These are phyloP conservation scores for Tiliqua scincoides DNA, from an alignment of 2,113 vertebrate genomes.

Conservation along the genomic window DNA sequence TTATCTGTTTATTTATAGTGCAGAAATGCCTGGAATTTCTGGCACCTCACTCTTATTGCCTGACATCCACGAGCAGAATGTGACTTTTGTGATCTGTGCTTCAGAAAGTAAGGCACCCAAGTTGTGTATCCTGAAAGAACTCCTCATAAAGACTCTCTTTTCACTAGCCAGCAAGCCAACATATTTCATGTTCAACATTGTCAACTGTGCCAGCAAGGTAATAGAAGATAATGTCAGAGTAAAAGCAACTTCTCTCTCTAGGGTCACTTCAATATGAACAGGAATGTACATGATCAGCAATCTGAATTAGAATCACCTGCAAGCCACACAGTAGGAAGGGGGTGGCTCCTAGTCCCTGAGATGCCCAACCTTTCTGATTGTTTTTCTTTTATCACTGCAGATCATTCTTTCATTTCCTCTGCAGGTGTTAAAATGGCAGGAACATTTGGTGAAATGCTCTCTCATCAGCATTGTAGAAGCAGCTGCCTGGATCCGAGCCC, in stretches of 20 bases:
- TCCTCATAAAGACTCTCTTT: slow-evolving; percentile 1
- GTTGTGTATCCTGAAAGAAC: slow-evolving; percentile 2
- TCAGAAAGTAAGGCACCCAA: slow-evolving; percentile 27
- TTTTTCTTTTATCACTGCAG: not conserved
- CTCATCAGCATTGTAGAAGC: not conserved
- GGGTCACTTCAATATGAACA: not conserved
- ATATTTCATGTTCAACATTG: slow-evolving; percentile 14
- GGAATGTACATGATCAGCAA: not conserved
- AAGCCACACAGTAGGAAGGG: not conserved
- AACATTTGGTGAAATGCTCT: not conserved
- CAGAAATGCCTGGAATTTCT: not conserved
- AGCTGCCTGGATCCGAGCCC: slow-evolving; percentile 19
- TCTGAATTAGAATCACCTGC: not conserved
- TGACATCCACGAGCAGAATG: not conserved
- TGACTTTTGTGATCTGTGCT: slow-evolving; percentile 34
- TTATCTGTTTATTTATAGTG: not conserved
- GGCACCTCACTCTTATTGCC: not conserved
- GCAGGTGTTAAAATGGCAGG: slow-evolving; percentile 18
- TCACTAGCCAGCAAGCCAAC: not conserved
- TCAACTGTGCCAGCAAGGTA: slow-evolving; percentile 38
- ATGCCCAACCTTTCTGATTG: not conserved
- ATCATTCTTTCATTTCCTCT: not conserved
- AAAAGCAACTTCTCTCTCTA: not conserved
- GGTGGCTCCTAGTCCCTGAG: no score
- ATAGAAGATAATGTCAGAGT: not conserved